Conservation (phyloP, 2,797 vertebrate genomes). For the Enteromius unitaeniatus region DNA sequence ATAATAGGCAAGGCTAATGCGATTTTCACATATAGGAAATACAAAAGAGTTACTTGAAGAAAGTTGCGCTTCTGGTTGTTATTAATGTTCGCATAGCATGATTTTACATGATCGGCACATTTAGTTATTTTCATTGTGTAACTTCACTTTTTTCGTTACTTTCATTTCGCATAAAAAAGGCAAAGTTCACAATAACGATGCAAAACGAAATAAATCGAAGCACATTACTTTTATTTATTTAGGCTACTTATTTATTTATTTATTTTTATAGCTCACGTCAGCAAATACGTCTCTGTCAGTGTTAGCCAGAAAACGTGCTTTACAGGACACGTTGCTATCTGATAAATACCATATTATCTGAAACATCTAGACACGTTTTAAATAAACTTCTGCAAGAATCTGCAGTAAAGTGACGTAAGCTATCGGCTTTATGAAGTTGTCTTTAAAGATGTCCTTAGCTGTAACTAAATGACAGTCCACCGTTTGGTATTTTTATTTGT, state of each 20-base stretch:
- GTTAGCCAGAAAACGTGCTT: not conserved
- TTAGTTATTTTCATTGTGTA: not conserved
- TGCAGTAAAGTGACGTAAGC: not conserved
- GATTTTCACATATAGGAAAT: not conserved
- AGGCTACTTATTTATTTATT: not conserved
- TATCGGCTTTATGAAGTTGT: not conserved
- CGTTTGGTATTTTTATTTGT: not conserved
- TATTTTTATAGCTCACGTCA: not conserved
- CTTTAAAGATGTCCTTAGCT: too few species aligned
- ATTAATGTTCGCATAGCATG: not conserved
- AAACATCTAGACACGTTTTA: not conserved
- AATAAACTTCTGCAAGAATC: not conserved
- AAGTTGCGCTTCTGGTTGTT: not conserved
- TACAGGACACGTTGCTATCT: not conserved
- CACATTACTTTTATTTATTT: not conserved
- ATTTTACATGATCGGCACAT: not conserved
- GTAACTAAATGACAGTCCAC: not conserved
- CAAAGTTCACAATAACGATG: not conserved
- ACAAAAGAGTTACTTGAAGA: not conserved
- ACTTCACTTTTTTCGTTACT: not conserved
- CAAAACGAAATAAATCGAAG: not conserved
- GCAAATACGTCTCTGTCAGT: not conserved
- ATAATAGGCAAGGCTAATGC: not conserved
- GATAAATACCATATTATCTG: not conserved
- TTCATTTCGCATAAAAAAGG: not conserved